Evolutionary conservation across 2,113 vertebrate species (phyloP), one percentile per base, ranked within the genome.

Genomic region (Pithys albifrons): DNA sequence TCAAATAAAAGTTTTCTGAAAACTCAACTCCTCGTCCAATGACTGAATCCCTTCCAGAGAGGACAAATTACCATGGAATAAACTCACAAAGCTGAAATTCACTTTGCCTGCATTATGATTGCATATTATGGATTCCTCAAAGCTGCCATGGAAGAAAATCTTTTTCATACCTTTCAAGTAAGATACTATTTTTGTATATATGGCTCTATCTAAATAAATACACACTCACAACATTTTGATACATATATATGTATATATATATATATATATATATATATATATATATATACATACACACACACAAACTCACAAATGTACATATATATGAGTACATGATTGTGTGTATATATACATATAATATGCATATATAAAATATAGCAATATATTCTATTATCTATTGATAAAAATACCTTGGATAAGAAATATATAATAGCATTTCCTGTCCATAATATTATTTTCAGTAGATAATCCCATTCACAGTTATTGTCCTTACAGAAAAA

Each of bases 221-320:
- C 2, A 57, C 9, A 25, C 6, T 2, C 28, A 62, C 6, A 52
- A 22, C 35, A 27, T 31, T 57, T 39, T 24, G 19, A 70, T 7
- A 24, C 1, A 31, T 0, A 20, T 2, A 37, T 6, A 29, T 6
- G 7, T 5, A 23, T 2, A 75, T 5, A 48, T n/a, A n/a, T n/a
- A n/a, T n/a, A n/a, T n/a, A n/a, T n/a, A n/a, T n/a, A n/a, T n/a
- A n/a, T n/a, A n/a, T n/a, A 69, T 6, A 24, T 1, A n/a, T 0
- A 20, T 2, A 37, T 6, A 29, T 6, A 9, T 5, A 23, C 3
- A 74, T 5, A 48, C n/a, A n/a, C n/a, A n/a, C n/a, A n/a, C n/a
- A n/a, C n/a, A n/a, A n/a, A n/a, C n/a, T n/a, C 27, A 19, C 5
- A 31, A 7, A 14, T 7, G 4, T 20, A 10, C 4, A 27, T 27